Evolutionary conservation across 2,113 vertebrate species (phyloP), one percentile per base, ranked within the genome.

Genomic region (Pseudolaguvia tuberculata): DNA sequence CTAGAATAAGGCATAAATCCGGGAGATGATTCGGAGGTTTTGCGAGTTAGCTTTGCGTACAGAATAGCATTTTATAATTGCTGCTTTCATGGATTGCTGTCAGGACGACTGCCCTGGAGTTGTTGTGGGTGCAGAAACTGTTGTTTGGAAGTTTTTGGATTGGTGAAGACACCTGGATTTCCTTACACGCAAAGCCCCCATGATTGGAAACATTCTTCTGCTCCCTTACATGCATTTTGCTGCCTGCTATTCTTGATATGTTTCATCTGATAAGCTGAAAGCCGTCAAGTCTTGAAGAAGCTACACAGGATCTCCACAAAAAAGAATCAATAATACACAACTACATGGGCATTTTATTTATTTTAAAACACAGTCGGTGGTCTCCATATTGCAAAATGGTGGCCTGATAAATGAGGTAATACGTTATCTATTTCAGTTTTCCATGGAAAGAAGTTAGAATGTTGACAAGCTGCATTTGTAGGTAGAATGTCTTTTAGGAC

Each of bases 251-350:
- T 77, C 48, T 77, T n/a, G n/a, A 77, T 62, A 75, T 70, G 78
- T 86, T 88, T 83, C 81, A 89, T 88, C 77, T 80, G 73, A 82
- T 87, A 86, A 85, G 79, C 83, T 84, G 84, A 81, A 83, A 83
- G 81, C 78, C 79, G 80, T 81, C 81, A 39, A 82, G 78, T 80
- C 81, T 80, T 81, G 79, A 84, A 76, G 81, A 81, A 79, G 83
- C 75, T 75, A 83, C 88, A 87, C 42, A 83, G 50, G 39, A 9
- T 42, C 39, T 9, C 63, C 71, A 80, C 70, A 72, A 53, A 55
- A 25, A 35, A 29, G 6, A 69, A 85, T 89, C 82, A 88, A 65
- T 73, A 65, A 63, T 74, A 52, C 53, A 45, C 52, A 75, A 52
- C 13, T 45, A 66, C 62, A 78, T 71, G 72, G 67, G 57, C 69